Conservation (phyloP, 2,888 invertebrate species). For the Heliconius ethilla region DNA sequence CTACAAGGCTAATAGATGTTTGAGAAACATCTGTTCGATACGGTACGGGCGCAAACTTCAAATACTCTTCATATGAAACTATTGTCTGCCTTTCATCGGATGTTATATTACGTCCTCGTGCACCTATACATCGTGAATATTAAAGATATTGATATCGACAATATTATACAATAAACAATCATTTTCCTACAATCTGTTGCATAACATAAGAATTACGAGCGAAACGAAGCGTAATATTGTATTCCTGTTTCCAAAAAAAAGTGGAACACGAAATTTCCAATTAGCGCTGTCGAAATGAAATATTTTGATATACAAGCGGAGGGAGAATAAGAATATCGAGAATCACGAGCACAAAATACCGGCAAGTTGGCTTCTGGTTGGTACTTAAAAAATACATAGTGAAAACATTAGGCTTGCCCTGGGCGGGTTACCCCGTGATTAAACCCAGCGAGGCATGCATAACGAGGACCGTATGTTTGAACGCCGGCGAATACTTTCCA, state of each 20-base stretch:
- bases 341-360: conserved; percentile 52
- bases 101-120: background rate
- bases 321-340: conserved; percentile 47
- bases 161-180: conserved; percentile 3
- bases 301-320: conserved; percentile 48
- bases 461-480: conserved; percentile 78
- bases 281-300: conserved; percentile 53
- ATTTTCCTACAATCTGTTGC: conserved; percentile 2
- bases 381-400: conserved; percentile 79
- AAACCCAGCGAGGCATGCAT: conserved; percentile 79
- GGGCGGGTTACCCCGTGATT: conserved; percentile 74
- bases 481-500: conserved; percentile 77
- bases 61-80: conserved; percentile 31
- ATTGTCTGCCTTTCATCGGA: conserved; percentile 23
- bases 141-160: background rate
- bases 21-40: conserved; percentile 64
- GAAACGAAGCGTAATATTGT: conserved; percentile 33
- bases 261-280: conserved; percentile 49
- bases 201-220: conserved; percentile 31
- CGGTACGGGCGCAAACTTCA: conserved; percentile 50
- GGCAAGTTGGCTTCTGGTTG: conserved; percentile 51
- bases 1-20: conserved; percentile 70
- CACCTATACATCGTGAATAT: background rate
- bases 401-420: conserved; percentile 74
- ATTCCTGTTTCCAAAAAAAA: conserved; percentile 36